Conservation (phyloP, 2,888 invertebrate genomes). For the Terebella lapidaria region DNA sequence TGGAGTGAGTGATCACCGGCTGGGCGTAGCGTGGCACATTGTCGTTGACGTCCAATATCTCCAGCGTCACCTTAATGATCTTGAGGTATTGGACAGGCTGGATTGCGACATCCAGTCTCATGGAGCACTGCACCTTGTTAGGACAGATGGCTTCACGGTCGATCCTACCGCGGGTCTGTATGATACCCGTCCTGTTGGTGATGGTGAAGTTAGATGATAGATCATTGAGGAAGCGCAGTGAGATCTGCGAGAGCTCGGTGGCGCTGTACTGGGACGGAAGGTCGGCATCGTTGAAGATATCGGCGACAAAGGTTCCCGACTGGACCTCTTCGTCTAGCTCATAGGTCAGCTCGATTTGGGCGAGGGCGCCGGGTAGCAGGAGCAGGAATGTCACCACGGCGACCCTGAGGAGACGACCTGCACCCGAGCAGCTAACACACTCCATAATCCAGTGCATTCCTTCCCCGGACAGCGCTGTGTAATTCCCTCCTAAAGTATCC, state of each 20-base stretch:
- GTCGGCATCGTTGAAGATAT: slow-evolving; percentile 13
- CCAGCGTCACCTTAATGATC: slow-evolving; percentile 21
- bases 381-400: too few species aligned
- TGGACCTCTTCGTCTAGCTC: slow-evolving; percentile 18
- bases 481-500: too few species aligned
- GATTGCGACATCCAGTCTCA: slow-evolving; percentile 19
- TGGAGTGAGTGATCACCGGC: slow-evolving; percentile 11
- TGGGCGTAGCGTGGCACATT: slow-evolving; percentile 22
- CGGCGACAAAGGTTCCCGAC: slow-evolving; percentile 16
- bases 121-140: slow-evolving; percentile 10
- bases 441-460: too few species aligned
- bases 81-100: slow-evolving; percentile 15
- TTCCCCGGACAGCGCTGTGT: too few species aligned
- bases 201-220: slow-evolving; percentile 14
- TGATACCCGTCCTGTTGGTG: slow-evolving; percentile 19
- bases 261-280: slow-evolving; percentile 9
- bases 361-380: background rate
- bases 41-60: slow-evolving; percentile 25
- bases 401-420: too few species aligned
- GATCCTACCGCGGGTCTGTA: slow-evolving; percentile 18
- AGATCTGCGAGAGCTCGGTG: slow-evolving; percentile 10
- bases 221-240: slow-evolving; percentile 18
- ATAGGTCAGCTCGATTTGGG: slow-evolving; percentile 2
- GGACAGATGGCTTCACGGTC: slow-evolving; percentile 27
- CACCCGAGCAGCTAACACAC: too few species aligned